Conservation (phyloP, 2,113 vertebrate species). For the Notiomystis cincta region DNA sequence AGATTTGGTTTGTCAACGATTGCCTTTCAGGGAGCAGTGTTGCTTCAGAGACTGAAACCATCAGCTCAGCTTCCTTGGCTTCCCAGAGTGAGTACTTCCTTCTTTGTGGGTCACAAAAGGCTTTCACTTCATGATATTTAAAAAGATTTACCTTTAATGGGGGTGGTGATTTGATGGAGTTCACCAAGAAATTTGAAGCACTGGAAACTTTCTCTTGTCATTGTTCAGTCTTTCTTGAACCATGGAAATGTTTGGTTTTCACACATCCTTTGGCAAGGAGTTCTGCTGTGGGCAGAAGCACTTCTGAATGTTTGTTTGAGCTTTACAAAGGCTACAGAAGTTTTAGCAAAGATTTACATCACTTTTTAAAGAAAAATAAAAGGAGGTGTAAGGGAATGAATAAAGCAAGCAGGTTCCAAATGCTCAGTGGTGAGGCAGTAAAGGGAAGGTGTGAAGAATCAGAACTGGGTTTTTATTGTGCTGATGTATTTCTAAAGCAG, state of each 20-base stretch:
- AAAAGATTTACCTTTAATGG: not conserved
- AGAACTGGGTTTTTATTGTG: not conserved
- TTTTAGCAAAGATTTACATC: not conserved
- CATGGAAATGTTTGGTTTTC: not conserved
- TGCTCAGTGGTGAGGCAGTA: not conserved
- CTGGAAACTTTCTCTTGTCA: not conserved
- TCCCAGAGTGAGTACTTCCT: constrained; percentile 18
- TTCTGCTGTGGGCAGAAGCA: not conserved
- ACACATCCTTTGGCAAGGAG: not conserved
- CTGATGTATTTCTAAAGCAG: not conserved
- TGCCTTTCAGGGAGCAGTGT: not conserved
- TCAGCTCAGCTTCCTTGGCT: not conserved
- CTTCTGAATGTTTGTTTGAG: not conserved
- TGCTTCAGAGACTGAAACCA: not conserved
- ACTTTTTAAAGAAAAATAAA: not conserved
- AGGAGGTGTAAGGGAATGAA: too few relatives aligned
- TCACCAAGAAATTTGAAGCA: not conserved
- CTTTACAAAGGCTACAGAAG: not conserved
- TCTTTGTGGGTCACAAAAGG: not conserved
- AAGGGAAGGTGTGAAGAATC: not conserved
- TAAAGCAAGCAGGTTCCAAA: not conserved
- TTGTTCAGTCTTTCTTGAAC: not conserved
- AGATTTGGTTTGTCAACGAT: not conserved
- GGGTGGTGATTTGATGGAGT: not conserved
- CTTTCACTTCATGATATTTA: not conserved